phyloP scores from a whole-genome alignment of 2,888 invertebrate species.

The Pachymerium ferrugineum region DNA sequence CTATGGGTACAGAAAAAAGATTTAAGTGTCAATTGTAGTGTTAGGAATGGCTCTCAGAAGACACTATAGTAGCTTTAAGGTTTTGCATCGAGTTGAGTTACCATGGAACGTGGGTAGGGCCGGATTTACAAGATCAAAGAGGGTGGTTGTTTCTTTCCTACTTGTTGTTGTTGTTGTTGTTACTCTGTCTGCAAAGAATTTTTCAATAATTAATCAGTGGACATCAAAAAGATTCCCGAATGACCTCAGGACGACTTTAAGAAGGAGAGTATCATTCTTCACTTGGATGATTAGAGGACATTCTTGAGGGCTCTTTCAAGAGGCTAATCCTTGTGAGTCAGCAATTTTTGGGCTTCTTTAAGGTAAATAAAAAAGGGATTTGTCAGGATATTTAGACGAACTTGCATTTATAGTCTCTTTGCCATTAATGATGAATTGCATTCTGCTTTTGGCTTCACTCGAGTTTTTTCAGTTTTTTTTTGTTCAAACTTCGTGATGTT shows the following conservation, averaged over 20 bases:
- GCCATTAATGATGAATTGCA: no score
- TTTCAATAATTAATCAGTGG: conserved; percentile 6
- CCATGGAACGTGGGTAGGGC: no score
- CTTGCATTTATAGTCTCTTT: not conserved
- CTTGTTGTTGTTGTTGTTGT: no score
- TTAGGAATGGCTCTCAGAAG: no score
- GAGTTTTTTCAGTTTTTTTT: no score
- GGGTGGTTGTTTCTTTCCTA: not conserved
- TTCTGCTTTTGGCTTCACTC: no score
- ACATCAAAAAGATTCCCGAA: not conserved
- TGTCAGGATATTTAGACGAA: not conserved
- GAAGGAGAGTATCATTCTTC: not conserved
- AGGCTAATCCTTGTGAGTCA: not conserved
- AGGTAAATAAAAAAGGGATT: not conserved
- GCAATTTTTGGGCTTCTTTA: not conserved
- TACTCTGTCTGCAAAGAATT: not conserved
- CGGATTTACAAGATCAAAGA: no score
- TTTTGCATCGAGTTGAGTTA: no score
- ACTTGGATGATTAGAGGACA: not conserved
- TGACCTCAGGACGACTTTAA: conserved; percentile 5
- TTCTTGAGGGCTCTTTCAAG: not conserved
- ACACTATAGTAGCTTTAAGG: no score
- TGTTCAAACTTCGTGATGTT: no score
- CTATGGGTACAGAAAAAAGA: no score
- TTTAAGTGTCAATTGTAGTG: no score